phyloP scores from a whole-genome alignment of 2,797 vertebrate genomes.

The Epinephelus malabaricus region DNA sequence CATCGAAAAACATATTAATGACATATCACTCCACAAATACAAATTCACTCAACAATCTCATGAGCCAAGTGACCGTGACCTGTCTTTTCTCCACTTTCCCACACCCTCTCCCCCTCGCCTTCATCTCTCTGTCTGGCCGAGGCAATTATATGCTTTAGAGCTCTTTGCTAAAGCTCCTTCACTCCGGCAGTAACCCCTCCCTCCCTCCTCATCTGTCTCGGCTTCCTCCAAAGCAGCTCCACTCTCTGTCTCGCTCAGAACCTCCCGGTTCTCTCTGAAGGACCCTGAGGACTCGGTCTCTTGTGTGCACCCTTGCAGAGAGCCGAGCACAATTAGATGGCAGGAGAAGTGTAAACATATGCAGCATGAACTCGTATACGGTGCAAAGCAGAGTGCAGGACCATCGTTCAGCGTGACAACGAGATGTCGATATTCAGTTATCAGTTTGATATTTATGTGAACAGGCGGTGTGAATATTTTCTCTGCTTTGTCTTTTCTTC shows the following conservation, averaged over 20 bases:
- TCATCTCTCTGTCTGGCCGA: constrained; percentile 27
- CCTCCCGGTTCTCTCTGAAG: constrained; percentile 15
- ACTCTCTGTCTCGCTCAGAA: constrained; percentile 17
- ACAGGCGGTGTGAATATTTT: not conserved
- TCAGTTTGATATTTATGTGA: not conserved
- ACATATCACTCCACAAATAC: constrained; percentile 17
- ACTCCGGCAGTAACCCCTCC: constrained; percentile 1
- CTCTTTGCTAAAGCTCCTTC: constrained; percentile 34
- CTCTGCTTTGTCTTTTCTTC: not conserved
- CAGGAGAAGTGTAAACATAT: constrained; percentile 32
- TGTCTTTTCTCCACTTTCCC: constrained; percentile 16
- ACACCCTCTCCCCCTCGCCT: constrained; percentile 1
- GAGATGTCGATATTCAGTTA: constrained; percentile 20
- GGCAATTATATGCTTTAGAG: constrained; percentile 49
- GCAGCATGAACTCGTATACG: constrained; percentile 6
- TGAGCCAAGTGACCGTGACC: constrained; percentile 16
- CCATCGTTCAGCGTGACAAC: constrained; percentile 3
- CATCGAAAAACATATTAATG: constrained; percentile 29
- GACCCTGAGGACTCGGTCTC: constrained; percentile 18
- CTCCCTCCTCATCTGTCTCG: constrained; percentile 12
- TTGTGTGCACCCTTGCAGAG: constrained; percentile 7
- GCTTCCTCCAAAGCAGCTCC: constrained; percentile 4
- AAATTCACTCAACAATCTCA: constrained; percentile 10
- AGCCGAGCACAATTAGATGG: constrained; percentile 37
- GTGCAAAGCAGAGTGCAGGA: not conserved